Conservation (phyloP, 2,113 vertebrate species). For the Clarias batrachus region DNA sequence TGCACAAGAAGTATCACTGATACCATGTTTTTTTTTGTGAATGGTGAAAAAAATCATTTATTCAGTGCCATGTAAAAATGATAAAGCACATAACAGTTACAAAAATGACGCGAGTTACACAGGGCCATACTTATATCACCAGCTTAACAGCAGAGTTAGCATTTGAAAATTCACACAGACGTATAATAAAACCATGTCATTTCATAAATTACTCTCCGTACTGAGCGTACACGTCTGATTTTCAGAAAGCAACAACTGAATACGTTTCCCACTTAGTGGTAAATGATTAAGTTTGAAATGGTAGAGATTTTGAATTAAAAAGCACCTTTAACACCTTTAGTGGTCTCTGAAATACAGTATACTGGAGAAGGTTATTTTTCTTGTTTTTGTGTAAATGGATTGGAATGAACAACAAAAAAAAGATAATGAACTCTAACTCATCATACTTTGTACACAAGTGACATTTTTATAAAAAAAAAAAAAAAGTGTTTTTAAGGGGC, state of each 20-base stretch:
- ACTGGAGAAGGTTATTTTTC: not conserved
- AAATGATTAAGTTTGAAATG: slow-evolving; percentile 13
- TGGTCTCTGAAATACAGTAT: not conserved
- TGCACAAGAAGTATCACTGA: slow-evolving; percentile 19
- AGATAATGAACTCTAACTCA: slow-evolving; percentile 28
- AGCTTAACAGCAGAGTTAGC: slow-evolving; percentile 55
- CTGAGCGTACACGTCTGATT: slow-evolving; percentile 34
- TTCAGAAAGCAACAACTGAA: slow-evolving; percentile 58
- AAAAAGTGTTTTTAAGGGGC: slow-evolving; percentile 8
- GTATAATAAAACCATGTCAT: slow-evolving; percentile 43
- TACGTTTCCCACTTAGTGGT: slow-evolving; percentile 30
- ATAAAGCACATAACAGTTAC: slow-evolving; percentile 66
- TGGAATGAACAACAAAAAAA: slow-evolving; percentile 46
- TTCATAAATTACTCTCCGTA: slow-evolving; percentile 17
- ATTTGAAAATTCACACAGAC: slow-evolving; percentile 52
- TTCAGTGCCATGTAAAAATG: slow-evolving; percentile 75
- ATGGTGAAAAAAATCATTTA: slow-evolving; percentile 67
- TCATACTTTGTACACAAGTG: slow-evolving; percentile 9
- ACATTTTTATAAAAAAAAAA: slow-evolving; percentile 23
- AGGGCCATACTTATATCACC: slow-evolving; percentile 55
- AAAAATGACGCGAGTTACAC: slow-evolving; percentile 57
- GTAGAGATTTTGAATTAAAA: slow-evolving; percentile 21
- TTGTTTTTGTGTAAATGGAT: slow-evolving; percentile 6
- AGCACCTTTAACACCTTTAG: not conserved
- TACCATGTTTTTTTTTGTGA: slow-evolving; percentile 25